Conservation (phyloP, 2,797 vertebrate species). For the Crenuchus spilurus region DNA sequence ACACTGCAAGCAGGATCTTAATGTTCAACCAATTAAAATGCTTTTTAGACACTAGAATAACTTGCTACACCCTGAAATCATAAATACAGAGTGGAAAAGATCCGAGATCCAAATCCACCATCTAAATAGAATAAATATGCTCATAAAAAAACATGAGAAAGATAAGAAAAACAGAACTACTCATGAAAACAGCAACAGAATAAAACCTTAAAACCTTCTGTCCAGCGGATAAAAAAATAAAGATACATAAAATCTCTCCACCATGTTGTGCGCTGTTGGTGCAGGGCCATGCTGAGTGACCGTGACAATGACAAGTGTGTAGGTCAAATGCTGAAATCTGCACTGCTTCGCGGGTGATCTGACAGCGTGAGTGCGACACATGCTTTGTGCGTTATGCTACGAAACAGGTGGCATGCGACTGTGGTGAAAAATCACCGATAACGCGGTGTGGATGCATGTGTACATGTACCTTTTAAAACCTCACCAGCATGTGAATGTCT, state of each 20-base stretch:
- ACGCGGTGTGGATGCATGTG: background rate
- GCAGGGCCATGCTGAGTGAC: constrained; percentile 52
- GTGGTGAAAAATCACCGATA: background rate
- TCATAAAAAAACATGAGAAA: no score
- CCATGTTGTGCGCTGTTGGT: constrained; percentile 41
- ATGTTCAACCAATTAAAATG: no score
- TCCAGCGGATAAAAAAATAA: no score
- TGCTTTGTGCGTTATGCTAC: constrained; percentile 24
- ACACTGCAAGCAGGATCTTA: no score
- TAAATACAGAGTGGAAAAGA: no score
- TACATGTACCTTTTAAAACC: background rate
- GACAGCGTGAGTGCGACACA: constrained; percentile 11
- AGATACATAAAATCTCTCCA: constrained; percentile 19
- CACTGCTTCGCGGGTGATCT: background rate
- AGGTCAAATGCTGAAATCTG: background rate
- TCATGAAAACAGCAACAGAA: no score
- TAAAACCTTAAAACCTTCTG: no score
- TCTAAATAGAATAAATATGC: no score
- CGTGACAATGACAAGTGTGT: constrained; percentile 9
- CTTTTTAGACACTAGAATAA: no score
- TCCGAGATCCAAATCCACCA: no score
- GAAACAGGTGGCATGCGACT: constrained; percentile 43
- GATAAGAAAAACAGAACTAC: no score
- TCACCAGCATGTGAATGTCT: background rate
- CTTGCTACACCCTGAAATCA: no score